phyloP scores from a whole-genome alignment of 2,797 vertebrate genomes.

The Enteromius unitaeniatus region DNA sequence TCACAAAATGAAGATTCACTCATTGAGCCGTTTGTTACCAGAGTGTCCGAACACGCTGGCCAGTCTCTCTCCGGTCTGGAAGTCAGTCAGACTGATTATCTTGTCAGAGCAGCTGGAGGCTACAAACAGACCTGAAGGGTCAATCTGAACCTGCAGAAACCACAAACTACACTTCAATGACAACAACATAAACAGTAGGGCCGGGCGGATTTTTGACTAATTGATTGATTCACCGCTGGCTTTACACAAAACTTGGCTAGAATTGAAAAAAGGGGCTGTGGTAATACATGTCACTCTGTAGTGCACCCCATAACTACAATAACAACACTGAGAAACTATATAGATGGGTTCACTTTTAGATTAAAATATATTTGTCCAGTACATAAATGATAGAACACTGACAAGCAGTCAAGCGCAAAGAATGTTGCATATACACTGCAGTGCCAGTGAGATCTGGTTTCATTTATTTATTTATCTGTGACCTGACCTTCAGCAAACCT shows the following conservation, averaged over 20 bases:
- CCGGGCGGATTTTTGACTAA: neutral
- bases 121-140: constrained; percentile 93
- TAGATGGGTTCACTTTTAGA: too few species aligned
- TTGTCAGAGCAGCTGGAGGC: constrained; percentile 96
- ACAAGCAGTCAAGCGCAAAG: too few species aligned
- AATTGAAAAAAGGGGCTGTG: neutral
- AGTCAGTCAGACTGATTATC: constrained; percentile 93
- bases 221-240: neutral
- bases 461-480: too few species aligned
- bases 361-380: too few species aligned
- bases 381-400: too few species aligned
- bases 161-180: neutral
- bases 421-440: too few species aligned
- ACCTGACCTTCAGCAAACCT: constrained; percentile 87
- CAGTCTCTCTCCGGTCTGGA: constrained; percentile 91
- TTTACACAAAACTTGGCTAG: neutral
- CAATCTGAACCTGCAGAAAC: constrained; percentile 86
- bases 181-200: neutral
- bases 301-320: too few species aligned
- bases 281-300: too few species aligned
- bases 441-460: too few species aligned
- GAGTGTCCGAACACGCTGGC: constrained; percentile 95
- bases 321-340: too few species aligned
- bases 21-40: constrained; percentile 73
- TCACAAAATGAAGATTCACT: too few species aligned